phyloP scores from a whole-genome alignment of 2,797 vertebrate species.

The Arctocebus calabarensis region DNA sequence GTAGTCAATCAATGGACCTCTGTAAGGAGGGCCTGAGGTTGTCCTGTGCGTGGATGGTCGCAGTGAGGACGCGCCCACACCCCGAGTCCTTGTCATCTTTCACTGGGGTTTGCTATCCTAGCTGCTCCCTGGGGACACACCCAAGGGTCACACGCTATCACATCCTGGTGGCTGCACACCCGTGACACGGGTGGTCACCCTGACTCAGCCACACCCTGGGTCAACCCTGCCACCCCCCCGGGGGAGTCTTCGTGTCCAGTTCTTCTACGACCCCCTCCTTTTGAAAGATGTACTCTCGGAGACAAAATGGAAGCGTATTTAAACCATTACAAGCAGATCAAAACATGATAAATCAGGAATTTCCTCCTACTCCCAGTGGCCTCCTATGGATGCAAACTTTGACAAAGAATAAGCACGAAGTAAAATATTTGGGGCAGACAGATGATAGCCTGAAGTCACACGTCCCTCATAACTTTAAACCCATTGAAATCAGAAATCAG shows the following conservation, averaged over 20 bases:
- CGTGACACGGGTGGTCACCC: neutral
- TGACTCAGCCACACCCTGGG: neutral
- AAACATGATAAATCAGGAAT: constrained; percentile 81
- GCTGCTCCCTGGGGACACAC: too few species aligned
- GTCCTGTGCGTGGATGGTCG: accelerated
- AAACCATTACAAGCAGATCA: constrained; percentile 77
- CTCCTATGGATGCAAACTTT: constrained; percentile 81
- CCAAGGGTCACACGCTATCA: neutral
- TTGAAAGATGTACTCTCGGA: constrained; percentile 62
- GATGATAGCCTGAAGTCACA: constrained; percentile 85
- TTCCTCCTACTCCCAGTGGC: constrained; percentile 81
- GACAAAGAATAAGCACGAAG: constrained; percentile 82
- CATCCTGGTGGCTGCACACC: too few species aligned
- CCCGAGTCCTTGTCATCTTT: neutral
- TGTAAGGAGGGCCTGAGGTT: accelerated
- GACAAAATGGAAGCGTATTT: constrained; percentile 73
- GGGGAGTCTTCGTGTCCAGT: accelerated
- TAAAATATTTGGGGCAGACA: constrained; percentile 83
- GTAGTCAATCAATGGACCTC: neutral
- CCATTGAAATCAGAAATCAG: constrained; percentile 83
- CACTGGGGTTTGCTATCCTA: accelerated
- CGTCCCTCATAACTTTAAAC: constrained; percentile 82
- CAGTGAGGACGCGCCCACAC: accelerated
- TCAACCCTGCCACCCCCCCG: neutral
- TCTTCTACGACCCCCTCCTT: neutral